Evolutionary conservation across 1,140 invertebrate species (phyloP), one percentile per base, ranked within the genome.

Genomic region (Tyrophagus putrescentiae): DNA sequence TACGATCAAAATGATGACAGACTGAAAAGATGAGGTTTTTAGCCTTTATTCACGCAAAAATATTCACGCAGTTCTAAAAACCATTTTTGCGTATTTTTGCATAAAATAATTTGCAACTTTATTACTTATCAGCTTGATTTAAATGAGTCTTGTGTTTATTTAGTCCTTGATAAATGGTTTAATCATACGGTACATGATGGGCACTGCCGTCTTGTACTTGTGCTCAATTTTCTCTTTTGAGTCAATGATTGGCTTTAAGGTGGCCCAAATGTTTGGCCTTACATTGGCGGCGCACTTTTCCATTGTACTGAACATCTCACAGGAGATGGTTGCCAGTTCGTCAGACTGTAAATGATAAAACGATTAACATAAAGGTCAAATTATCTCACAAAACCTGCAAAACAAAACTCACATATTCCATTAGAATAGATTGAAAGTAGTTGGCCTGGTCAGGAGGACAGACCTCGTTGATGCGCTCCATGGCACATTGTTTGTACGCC

Each of bases 101-200:
- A n/a, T n/a, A n/a, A n/a, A n/a, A n/a, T n/a, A n/a, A n/a, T n/a
- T n/a, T n/a, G n/a, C n/a, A n/a, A n/a, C n/a, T n/a, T n/a, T n/a
- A n/a, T n/a, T n/a, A n/a, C n/a, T n/a, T n/a, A n/a, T n/a, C n/a
- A n/a, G n/a, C n/a, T n/a, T n/a, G n/a, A n/a, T n/a, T n/a, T n/a
- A n/a, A n/a, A n/a, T n/a, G n/a, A n/a, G n/a, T n/a, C n/a, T n/a
- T n/a, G n/a, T n/a, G 36, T 21, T 39, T 39, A 39, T 48, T 48
- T 48, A 6, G 45, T 48, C 31, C 31, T 48, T 48, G 45, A 48
- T 48, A 48, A 48, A 48, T 18, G 23, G 23, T 48, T 48, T 29
- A 48, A 48, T 48, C 45, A 48, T 48, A 9, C 45, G 45, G 18
- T 48, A 48, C 45, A 48, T 48, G 31, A 48, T 48, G 7, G 45